Base-by-base conservation (phyloP, 1,140 invertebrate genomes). In the Meloidogyne hapla region DNA sequence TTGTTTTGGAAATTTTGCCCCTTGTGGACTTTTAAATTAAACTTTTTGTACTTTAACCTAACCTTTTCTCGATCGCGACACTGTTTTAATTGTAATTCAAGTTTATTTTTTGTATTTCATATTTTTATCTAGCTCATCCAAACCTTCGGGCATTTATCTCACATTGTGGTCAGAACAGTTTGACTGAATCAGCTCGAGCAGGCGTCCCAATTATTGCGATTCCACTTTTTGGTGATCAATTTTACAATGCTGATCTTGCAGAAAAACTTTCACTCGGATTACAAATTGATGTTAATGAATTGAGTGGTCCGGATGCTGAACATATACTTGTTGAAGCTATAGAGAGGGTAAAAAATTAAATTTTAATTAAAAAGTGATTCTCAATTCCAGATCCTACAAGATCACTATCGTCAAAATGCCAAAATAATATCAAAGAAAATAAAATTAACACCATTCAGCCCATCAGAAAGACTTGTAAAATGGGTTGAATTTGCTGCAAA, bases 161-260 rank as follows among this genome's bases (percentile, higher is more conserved):
- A 9, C 91, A 92, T 79, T 91, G 91, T 66, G 91, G 91, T 0
- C 87, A 91, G 9, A 87, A 92, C 42, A 91, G 92, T 9, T 87
- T 90, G 64, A 89, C 90, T 0, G 92, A 93, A 80, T 90, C 90
- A 0, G 85, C 91, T 2, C 89, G 91, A 42, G 88, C 88, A 3
- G 91, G 91, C 1, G 90, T 91, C 21, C 92, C 92, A 2, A 90
- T 91, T 40, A 84, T 92, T 69, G 90, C 89, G 40, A 88, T 92
- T 69, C 91, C 92, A 0, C 79, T 92, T 28, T 90, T 91, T 76
- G 89, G 88, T 1, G 92, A 93, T 77, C 91, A 92, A 81, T 82
- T 80, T 9, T 87, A 87, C 10, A 91, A 90, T 82, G 87, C 88
- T 4, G 80, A 76, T 21, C 61, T 75, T 48, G 81, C 83, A 1